Evolutionary conservation across 1,140 invertebrate species (phyloP), one percentile per base, ranked within the genome.

Genomic region (Prorops nasuta): DNA sequence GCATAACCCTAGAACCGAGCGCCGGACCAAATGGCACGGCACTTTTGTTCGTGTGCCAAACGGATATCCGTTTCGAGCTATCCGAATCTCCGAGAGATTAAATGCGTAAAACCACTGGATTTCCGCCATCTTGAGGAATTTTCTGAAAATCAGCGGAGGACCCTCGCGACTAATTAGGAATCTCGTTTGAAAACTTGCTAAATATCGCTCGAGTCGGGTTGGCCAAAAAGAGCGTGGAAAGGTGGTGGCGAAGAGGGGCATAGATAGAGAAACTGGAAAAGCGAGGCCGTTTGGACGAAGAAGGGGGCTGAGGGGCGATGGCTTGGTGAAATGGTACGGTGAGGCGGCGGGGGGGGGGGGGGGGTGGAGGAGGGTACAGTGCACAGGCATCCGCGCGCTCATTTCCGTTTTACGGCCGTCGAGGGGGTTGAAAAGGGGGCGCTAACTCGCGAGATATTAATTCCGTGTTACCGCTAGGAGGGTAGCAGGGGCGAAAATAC

Each of bases 361-460:
- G 42, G 50, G 34, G 38, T 21, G 48, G 24, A 55, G 38, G 35
- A 41, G 40, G 46, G 49, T 31, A 56, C 47, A 53, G 65, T 70
- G 69, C 60, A 66, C 64, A 71, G 72, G 74, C 72, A 76, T 77
- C 72, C 74, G 72, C 69, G 71, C 66, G 72, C 72, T 76, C 74
- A 75, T 76, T 77, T 77, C 74, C 74, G 74, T 64, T 75, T 61
- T 60, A 56, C 65, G 55, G 64, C 59, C 58, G 66, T 60, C 50
- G 58, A 60, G 61, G 56, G 58, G 62, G 57, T 62, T 45, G 66
- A 58, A 47, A 44, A 31, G 31, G 44, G 63, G 60, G 63, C 59
- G 74, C 69, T 77, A 77, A 77, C 75, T 77, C 75, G 75, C 75
- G 75, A 76, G 71, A 77, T 77, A 77, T 77, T 77, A 77, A 77